These are phyloP conservation scores for Urocolius indicus DNA, from an alignment of 2,113 vertebrate species.

Conservation along the genomic window DNA sequence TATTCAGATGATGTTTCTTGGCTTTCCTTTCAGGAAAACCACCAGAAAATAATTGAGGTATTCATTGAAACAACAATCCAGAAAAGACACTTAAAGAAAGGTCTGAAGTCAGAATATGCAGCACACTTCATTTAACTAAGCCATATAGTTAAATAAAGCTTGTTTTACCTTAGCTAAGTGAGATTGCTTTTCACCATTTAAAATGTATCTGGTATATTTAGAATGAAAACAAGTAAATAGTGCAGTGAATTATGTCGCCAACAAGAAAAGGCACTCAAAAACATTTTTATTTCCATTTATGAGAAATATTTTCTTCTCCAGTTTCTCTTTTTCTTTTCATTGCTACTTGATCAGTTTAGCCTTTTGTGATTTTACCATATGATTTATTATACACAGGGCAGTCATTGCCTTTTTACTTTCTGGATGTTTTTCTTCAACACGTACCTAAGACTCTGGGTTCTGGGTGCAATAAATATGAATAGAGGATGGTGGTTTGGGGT, in stretches of 20 bases:
- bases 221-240: background rate
- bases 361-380: background rate
- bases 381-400: background rate
- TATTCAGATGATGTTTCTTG: constrained; percentile 62
- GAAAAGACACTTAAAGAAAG: constrained; percentile 9
- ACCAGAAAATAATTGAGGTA: constrained; percentile 55
- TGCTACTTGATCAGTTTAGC: background rate
- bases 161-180: background rate
- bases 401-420: background rate
- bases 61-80: constrained; percentile 25
- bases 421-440: background rate
- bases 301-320: background rate
- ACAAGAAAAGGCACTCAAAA: background rate
- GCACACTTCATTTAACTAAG: background rate
- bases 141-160: background rate
- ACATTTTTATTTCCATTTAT: background rate
- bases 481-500: background rate
- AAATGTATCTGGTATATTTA: background rate
- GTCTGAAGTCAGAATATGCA: constrained; percentile 24
- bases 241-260: background rate
- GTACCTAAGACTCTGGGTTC: background rate
- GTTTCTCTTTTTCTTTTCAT: background rate
- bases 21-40: constrained; percentile 48
- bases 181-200: background rate
- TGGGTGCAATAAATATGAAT: background rate